These are phyloP conservation scores for Rhinolophus sinicus DNA, from an alignment of 2,113 vertebrate genomes.

Conservation along the genomic window DNA sequence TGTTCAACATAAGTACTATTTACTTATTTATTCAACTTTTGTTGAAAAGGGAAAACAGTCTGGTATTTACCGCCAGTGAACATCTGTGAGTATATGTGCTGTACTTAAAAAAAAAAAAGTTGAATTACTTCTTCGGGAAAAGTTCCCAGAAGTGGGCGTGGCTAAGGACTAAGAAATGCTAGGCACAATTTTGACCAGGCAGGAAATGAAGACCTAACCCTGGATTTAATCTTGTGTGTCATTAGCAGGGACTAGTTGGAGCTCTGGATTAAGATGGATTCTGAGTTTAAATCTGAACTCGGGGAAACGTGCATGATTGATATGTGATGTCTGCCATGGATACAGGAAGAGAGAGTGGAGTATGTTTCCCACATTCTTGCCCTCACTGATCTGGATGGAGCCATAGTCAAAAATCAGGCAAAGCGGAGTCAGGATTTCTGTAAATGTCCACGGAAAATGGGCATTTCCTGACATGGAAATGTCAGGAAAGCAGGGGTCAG, in stretches of 20 bases:
- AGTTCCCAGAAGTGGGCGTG: background rate
- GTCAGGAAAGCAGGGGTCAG: background rate
- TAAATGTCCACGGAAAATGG: too few species aligned
- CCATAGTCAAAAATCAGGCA: background rate
- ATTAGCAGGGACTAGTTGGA: background rate
- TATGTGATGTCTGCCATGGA: background rate
- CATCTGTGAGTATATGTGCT: conserved; percentile 17
- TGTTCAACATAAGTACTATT: accelerated
- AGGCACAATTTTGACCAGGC: background rate
- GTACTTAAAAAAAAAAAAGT: background rate
- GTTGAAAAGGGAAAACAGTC: background rate
- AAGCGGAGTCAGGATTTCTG: background rate
- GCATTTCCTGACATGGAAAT: too few species aligned
- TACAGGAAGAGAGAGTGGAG: background rate
- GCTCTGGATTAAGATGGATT: conserved; percentile 5
- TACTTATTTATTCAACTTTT: background rate
- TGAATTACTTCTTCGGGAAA: conserved; percentile 5
- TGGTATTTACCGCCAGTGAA: background rate
- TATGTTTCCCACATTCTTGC: background rate
- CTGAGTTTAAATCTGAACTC: background rate
- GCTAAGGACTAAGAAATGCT: background rate
- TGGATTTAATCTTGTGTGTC: background rate
- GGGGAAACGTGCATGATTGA: background rate
- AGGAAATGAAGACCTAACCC: background rate
- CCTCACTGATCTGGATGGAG: too few species aligned